Percentiles rank a stretch among this genome's conserved stretches.
Conservation (phyloP, 2,888 invertebrate species). For the Ennomos quercinarius region DNA sequence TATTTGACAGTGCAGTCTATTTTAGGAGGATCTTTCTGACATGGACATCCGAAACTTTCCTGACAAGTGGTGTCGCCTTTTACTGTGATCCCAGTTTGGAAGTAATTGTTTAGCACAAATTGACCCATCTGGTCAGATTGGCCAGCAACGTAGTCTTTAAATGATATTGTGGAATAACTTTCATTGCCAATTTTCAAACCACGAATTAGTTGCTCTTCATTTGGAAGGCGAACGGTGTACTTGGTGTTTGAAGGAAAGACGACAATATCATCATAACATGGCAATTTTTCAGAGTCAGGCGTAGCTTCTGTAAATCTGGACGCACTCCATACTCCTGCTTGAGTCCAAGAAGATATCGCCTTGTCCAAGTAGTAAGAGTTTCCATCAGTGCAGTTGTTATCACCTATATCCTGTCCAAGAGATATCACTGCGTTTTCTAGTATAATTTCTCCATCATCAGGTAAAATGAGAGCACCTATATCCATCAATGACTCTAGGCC, state of each 20-base stretch:
- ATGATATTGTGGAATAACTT: slow-evolving; percentile 39
- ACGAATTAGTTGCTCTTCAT: slow-evolving; percentile 53
- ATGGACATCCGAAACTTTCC: slow-evolving; percentile 66
- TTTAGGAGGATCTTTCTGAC: slow-evolving; percentile 55
- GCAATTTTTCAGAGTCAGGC: slow-evolving; percentile 78
- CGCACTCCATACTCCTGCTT: slow-evolving; percentile 76
- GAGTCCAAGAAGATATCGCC: slow-evolving; percentile 62
- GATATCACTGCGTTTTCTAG: slow-evolving; percentile 60
- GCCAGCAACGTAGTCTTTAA: slow-evolving; percentile 31
- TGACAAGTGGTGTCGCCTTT: slow-evolving; percentile 42
- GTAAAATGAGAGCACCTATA: slow-evolving; percentile 66
- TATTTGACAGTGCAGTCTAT: slow-evolving; percentile 67
- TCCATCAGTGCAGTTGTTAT: slow-evolving; percentile 58
- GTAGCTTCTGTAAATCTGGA: slow-evolving; percentile 73
- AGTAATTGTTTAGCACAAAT: slow-evolving; percentile 53
- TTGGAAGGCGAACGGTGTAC: slow-evolving; percentile 62
- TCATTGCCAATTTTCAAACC: slow-evolving; percentile 51
- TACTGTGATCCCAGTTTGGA: slow-evolving; percentile 46
- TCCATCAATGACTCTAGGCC: slow-evolving; percentile 56
- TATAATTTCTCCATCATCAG: slow-evolving; percentile 67
- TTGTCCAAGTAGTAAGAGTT: slow-evolving; percentile 65
- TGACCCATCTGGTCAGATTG: slow-evolving; percentile 47
- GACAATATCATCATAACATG: slow-evolving; percentile 76
- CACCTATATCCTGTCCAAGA: slow-evolving; percentile 56
- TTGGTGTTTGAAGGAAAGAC: slow-evolving; percentile 62